Evolutionary conservation across 2,888 invertebrate species (phyloP).

Genomic region (Fragum sueziense): DNA sequence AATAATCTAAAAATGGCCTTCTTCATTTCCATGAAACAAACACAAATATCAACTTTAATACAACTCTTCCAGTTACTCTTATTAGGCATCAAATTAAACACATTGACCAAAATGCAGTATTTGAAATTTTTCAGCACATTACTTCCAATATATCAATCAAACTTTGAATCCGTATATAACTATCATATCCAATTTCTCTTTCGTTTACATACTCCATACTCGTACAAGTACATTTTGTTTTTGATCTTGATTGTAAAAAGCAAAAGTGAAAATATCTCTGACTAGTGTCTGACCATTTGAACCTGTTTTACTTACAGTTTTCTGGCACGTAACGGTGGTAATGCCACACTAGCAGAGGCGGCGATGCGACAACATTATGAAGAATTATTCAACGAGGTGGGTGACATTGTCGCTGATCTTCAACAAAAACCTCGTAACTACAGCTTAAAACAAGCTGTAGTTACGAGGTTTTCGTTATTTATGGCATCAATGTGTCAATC

Average conservation of each 20-base stretch:
- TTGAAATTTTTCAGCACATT: no score
- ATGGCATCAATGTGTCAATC: background rate
- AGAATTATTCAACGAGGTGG: background rate
- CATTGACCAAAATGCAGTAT: no score
- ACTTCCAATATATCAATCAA: no score
- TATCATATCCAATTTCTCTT: background rate
- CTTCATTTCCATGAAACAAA: no score
- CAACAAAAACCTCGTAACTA: no score
- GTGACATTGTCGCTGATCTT: background rate
- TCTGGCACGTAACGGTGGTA: background rate
- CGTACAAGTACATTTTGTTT: background rate
- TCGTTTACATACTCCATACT: background rate
- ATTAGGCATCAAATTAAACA: no score
- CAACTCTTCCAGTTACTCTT: no score
- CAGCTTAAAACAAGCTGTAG: no score
- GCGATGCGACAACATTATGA: background rate
- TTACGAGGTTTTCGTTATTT: no score
- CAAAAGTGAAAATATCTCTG: background rate
- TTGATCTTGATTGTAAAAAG: background rate
- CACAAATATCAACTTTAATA: no score
- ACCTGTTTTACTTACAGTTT: background rate
- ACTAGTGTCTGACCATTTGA: background rate
- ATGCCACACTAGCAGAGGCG: background rate
- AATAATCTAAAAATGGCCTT: no score
- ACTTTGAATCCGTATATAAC: no score